These are phyloP conservation scores for Ferdinandea cuprea DNA, from an alignment of 2,888 invertebrate species.

Conservation along the genomic window DNA sequence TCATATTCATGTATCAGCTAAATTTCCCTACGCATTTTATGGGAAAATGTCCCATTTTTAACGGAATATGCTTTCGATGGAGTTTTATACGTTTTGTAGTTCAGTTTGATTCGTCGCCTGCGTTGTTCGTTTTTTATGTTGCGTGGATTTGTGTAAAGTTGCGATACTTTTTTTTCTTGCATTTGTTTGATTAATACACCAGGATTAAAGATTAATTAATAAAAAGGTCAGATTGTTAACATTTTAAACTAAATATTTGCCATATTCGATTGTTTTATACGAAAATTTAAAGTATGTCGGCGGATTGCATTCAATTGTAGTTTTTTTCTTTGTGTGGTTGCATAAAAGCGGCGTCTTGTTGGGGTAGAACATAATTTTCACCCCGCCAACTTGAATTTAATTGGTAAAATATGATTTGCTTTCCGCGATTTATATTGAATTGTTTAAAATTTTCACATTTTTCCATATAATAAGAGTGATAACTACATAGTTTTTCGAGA, in stretches of 20 bases:
- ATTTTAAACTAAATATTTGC: not conserved
- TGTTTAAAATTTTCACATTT: not conserved
- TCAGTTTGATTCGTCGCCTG: constrained; percentile 61
- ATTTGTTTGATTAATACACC: not conserved
- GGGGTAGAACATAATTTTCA: constrained; percentile 50
- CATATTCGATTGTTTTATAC: not conserved
- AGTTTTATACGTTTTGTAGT: constrained; percentile 55
- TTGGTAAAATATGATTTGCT: not conserved
- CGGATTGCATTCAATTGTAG: not conserved
- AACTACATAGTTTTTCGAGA: not conserved
- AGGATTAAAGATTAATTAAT: constrained; percentile 20
- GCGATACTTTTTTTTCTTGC: constrained; percentile 14
- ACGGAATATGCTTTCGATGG: constrained; percentile 49
- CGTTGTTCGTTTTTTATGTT: constrained; percentile 54
- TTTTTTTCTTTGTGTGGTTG: constrained; percentile 46
- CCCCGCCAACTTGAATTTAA: constrained; percentile 34
- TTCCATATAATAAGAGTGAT: too few relatives aligned
- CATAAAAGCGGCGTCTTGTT: constrained; percentile 66
- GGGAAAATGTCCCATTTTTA: constrained; percentile 50
- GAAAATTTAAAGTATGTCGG: not conserved
- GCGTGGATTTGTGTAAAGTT: constrained; percentile 17
- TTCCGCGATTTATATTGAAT: not conserved
- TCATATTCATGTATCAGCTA: constrained; percentile 18
- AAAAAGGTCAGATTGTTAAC: constrained; percentile 49
- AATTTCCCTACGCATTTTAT: constrained; percentile 55